phyloP scores from a whole-genome alignment of 1,140 invertebrate species.

The Hylyphantes graminicola region DNA sequence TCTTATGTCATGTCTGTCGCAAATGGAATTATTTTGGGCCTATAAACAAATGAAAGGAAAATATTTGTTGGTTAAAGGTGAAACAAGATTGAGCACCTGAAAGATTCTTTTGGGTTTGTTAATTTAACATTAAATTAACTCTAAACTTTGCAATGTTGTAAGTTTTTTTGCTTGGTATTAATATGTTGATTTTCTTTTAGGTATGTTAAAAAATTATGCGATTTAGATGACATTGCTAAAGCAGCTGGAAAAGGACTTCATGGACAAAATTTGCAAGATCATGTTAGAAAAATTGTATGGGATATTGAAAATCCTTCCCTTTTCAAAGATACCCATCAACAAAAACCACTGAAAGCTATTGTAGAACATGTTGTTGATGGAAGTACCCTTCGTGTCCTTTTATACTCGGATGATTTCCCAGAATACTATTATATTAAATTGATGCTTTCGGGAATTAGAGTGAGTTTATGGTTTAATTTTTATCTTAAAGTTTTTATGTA shows the following conservation, averaged over 20 bases:
- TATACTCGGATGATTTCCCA: slow-evolving; percentile 75
- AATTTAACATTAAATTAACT: slow-evolving; percentile 55
- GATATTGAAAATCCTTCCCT: slow-evolving; percentile 82
- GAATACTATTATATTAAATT: slow-evolving; percentile 84
- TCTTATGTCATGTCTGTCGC: too few relatives aligned
- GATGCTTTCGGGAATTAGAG: slow-evolving; percentile 92
- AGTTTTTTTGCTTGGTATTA: too few relatives aligned
- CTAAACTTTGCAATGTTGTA: neutral
- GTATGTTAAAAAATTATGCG: slow-evolving; percentile 73
- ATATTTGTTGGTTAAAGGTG: too few relatives aligned
- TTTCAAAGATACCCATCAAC: slow-evolving; percentile 83
- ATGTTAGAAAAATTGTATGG: slow-evolving; percentile 89
- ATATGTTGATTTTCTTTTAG: slow-evolving; percentile 15
- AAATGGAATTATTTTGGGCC: too few relatives aligned
- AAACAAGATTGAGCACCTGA: slow-evolving; percentile 18
- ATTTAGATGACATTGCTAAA: slow-evolving; percentile 92
- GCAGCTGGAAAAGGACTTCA: slow-evolving; percentile 87
- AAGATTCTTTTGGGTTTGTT: slow-evolving; percentile 29
- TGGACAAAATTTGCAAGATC: slow-evolving; percentile 71
- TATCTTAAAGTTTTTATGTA: neutral
- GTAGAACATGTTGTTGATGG: slow-evolving; percentile 97
- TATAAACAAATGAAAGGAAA: too few relatives aligned
- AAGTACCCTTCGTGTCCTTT: slow-evolving; percentile 89
- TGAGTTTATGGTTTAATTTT: slow-evolving; percentile 66
- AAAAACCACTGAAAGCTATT: slow-evolving; percentile 81